Conservation (phyloP, 2,113 vertebrate genomes). For the crab-eating macaque (Macaca fascicularis) region T2T-MFA8v1.1 NC_088395.1:3325001-3325500, state of each 20-base stretch:
- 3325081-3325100: background rate
- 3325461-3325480: slow-evolving; percentile 78
- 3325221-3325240: slow-evolving; percentile 70
- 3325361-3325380: slow-evolving; percentile 70
- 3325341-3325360: slow-evolving; percentile 65
- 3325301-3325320: slow-evolving; percentile 76
- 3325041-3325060: too few species aligned
- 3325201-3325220: slow-evolving; percentile 51
- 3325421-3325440: slow-evolving; percentile 82
- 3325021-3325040: too few species aligned
- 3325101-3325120: slow-evolving; percentile 12
- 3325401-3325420: slow-evolving; percentile 80
- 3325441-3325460: slow-evolving; percentile 75
- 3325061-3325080: too few species aligned
- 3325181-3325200: background rate
- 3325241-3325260: slow-evolving; percentile 62
- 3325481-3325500: slow-evolving; percentile 76
- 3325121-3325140: background rate
- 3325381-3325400: slow-evolving; percentile 80
- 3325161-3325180: background rate
- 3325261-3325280: slow-evolving; percentile 29
- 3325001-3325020: too few species aligned
- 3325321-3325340: slow-evolving; percentile 67
- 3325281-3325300: slow-evolving; percentile 72
- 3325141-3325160: background rate